Conservation (phyloP, 1,140 invertebrate genomes). For the Zaprionus nigranus region DNA sequence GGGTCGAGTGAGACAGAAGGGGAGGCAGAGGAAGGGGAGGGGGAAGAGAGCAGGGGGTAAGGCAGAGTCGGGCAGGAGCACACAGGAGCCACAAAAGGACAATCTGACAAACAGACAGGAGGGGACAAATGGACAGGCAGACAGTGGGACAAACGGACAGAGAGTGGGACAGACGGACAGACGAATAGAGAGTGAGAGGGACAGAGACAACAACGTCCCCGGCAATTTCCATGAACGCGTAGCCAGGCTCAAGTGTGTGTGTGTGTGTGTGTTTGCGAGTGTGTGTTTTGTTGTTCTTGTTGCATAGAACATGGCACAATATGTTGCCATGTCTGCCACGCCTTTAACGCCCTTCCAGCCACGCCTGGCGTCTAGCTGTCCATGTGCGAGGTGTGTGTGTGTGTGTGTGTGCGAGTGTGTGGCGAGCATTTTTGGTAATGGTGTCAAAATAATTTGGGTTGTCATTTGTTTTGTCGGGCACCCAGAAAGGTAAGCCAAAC, state of each 20-base stretch:
- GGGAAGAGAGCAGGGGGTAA: neutral
- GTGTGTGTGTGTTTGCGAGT: slow-evolving; percentile 25
- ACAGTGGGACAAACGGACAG: slow-evolving; percentile 14
- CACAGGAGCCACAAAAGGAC: slow-evolving; percentile 51
- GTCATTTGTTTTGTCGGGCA: slow-evolving; percentile 67
- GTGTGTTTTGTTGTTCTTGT: slow-evolving; percentile 42
- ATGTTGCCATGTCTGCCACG: slow-evolving; percentile 73
- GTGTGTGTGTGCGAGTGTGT: slow-evolving; percentile 31
- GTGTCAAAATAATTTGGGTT: slow-evolving; percentile 80
- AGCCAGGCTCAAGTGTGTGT: neutral
- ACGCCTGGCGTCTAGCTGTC: slow-evolving; percentile 43
- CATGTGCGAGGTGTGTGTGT: slow-evolving; percentile 28
- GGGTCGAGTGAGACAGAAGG: slow-evolving; percentile 12
- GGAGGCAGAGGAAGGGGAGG: neutral
- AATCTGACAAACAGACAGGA: slow-evolving; percentile 32
- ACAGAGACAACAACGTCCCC: slow-evolving; percentile 34
- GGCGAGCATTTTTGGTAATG: slow-evolving; percentile 67
- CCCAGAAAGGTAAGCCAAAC: slow-evolving; percentile 54
- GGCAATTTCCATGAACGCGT: slow-evolving; percentile 47
- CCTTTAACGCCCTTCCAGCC: slow-evolving; percentile 30
- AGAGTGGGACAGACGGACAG: slow-evolving; percentile 24
- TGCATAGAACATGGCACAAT: slow-evolving; percentile 73
- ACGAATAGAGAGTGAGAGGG: slow-evolving; percentile 10
- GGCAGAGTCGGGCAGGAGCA: neutral
- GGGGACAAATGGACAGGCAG: slow-evolving; percentile 25